Base-by-base conservation (phyloP, 2,888 invertebrate genomes). In the Cephalotes varians region DNA sequence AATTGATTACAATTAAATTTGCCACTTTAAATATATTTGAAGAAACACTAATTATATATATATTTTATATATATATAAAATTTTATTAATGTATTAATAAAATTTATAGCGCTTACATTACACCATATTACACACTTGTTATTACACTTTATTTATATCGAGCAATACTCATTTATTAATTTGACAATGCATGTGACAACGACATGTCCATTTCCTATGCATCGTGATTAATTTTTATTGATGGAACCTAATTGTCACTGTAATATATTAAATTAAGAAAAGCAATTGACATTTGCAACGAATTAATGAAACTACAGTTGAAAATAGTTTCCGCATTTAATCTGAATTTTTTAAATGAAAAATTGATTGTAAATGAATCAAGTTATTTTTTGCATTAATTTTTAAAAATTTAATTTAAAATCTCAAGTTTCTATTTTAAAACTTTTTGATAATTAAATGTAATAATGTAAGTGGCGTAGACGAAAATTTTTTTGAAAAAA, bases 1-100 rank as follows among this genome's bases (percentile, higher is more conserved):
- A 10, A 62, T n/a, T n/a, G 31, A 73, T 34, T 15, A 5, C 58
- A 3, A 31, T 58, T 74, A 49, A 74, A n/a, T 34, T 47, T 40
- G 10, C 2, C n/a, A 1, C 5, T 73, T 65, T n/a, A 25, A 47
- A 62, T 1, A 37, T 6, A 18, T 64, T 64, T n/a, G 18, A 31
- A 6, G 47, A 54, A 28, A 51, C 5, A 47, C 1, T 76, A 15
- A 65, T 25, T 37, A 31, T 49, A 37, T n/a, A n/a, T n/a, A n/a
- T n/a, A n/a, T n/a, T n/a, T n/a, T n/a, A n/a, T n/a, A n/a, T n/a
- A n/a, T n/a, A n/a, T n/a, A n/a, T n/a, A n/a, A n/a, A n/a, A n/a
- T n/a, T n/a, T 65, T 76, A 9, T 25, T 54, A 56, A 54, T 18
- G n/a, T 21, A 18, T 21, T 12, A 37, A 47, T 15, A 18, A 72